Base-by-base conservation (phyloP, 1,140 invertebrate species). In the Zaprionus nigranus region DNA sequence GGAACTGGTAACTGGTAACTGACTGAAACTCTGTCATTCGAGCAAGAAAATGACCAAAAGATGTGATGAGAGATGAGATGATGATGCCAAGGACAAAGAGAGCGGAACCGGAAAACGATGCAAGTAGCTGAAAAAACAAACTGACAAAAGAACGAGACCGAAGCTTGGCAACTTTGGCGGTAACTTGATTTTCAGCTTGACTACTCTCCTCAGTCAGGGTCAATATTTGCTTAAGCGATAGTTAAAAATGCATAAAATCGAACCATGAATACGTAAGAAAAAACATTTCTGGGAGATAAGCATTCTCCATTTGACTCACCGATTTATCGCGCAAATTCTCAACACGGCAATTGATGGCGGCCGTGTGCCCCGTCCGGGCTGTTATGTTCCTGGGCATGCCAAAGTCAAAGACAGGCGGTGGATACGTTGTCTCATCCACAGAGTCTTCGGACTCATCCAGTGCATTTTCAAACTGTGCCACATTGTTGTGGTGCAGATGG, bases 301-400 rank as follows among this genome's bases (percentile, higher is more conserved):
- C 64, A 46, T 36, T 15, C n/a, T 3, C 12, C 24, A 54, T 36
- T 68, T 60, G 57, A 60, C 96, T 96, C 93, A 97, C 96, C 93
- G 96, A 96, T 94, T 97, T 97, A 93, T 97, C 96, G 43, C 96
- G 96, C 34, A 97, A 94, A 81, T 97, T 96, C 93, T 97, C 95
- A 69, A 97, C 96, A 82, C 96, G 94, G 93, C 97, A 97, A 92
- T 97, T 96, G 78, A 97, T 94, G 93, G 97, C 97, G 49, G 96
- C 96, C 68, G 96, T 97, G 93, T 97, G 96, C 36, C 96, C 96
- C 46, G 97, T 96, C 67, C 96, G 95, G 1, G 96, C 96, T 26
- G 96, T 97, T 71, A 97, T 96, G 93, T 97, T 97, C 56, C 96
- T 93, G 30, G 96, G 94, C 75, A 97, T 96, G 81, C 96, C 96